Percentiles rank a stretch among this genome's conserved stretches.
Conservation (phyloP, 2,888 invertebrate genomes). For the Chrysina gloriosa region DNA sequence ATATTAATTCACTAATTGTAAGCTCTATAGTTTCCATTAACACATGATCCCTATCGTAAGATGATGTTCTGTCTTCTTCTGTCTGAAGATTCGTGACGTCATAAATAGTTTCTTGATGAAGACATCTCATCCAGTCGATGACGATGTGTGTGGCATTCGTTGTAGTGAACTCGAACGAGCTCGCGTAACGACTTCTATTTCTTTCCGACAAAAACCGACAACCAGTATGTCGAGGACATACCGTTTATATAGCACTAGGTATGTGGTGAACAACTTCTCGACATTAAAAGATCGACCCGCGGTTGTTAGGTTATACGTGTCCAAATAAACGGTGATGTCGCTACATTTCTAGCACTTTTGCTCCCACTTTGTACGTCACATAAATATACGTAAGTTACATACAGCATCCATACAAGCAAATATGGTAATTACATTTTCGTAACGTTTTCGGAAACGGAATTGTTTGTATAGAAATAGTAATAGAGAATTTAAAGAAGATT, state of each 20-base stretch:
- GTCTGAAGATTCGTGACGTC: conserved; percentile 59
- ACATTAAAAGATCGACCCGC: conserved; percentile 11
- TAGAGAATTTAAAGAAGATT: too few species aligned
- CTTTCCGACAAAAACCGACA: conserved; percentile 19
- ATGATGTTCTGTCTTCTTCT: conserved; percentile 43
- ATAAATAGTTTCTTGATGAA: conserved; percentile 65
- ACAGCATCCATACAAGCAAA: too few species aligned
- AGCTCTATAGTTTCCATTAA: conserved; percentile 11
- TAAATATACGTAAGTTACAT: too few species aligned
- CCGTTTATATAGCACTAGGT: not conserved
- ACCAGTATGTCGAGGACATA: conserved; percentile 26
- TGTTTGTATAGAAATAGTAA: too few species aligned
- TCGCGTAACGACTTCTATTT: conserved; percentile 42
- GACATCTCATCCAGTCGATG: conserved; percentile 64
- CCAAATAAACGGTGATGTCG: conserved; percentile 1
- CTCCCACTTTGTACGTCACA: not conserved
- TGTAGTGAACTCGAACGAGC: conserved; percentile 55
- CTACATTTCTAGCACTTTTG: not conserved
- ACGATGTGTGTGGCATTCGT: conserved; percentile 65
- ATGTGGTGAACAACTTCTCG: conserved; percentile 21
- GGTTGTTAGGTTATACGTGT: conserved; percentile 29
- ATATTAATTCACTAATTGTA: not conserved
- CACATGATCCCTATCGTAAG: conserved; percentile 31
- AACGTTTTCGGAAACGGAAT: too few species aligned
- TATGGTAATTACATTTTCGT: too few species aligned